Conservation (phyloP, 2,113 vertebrate species). For the Vulpes lagopus region DNA sequence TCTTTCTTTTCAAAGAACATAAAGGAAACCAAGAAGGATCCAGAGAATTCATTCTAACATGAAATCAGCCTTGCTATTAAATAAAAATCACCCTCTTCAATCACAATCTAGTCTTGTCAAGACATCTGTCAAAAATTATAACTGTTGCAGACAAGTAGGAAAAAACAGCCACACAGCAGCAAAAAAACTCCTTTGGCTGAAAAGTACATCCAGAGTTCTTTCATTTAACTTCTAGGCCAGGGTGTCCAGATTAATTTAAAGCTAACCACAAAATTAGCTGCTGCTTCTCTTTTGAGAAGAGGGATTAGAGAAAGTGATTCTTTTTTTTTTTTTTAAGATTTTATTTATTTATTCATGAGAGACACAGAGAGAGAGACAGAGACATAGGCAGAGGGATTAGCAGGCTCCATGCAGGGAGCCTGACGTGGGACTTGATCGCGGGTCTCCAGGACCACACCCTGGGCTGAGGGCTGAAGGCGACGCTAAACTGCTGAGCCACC, state of each 20-base stretch:
- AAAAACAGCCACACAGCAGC: not conserved
- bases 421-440: too few species aligned
- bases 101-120: constrained; percentile 54
- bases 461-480: too few species aligned
- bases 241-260: constrained; percentile 50
- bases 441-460: too few species aligned
- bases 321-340: too few species aligned
- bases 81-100: constrained; percentile 9
- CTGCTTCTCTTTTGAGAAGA: constrained; percentile 30
- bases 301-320: not conserved
- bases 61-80: constrained; percentile 52
- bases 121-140: constrained; percentile 54
- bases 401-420: too few species aligned
- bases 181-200: not conserved
- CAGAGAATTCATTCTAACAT: constrained; percentile 50
- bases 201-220: constrained; percentile 48
- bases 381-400: too few species aligned
- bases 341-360: too few species aligned
- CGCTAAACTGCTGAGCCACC: too few species aligned
- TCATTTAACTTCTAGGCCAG: not conserved
- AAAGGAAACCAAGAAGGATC: constrained; percentile 45
- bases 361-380: too few species aligned
- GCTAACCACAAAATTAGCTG: constrained; percentile 13
- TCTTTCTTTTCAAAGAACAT: constrained; percentile 48
- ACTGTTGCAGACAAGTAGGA: constrained; percentile 16